Conservation (phyloP, 2,888 invertebrate genomes). For the Spisula subtruncata region DNA sequence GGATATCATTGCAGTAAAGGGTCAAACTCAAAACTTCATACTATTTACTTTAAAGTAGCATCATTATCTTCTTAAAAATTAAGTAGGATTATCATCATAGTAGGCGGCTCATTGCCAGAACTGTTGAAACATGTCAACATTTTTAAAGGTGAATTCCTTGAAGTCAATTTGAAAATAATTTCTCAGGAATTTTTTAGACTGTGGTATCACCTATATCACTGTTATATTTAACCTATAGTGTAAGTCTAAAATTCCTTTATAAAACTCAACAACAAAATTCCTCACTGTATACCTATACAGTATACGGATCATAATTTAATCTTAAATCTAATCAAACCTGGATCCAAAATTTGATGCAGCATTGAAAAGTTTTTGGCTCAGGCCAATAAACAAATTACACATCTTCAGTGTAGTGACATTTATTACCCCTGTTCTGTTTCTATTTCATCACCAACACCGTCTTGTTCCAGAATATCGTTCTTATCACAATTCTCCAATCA, state of each 20-base stretch:
- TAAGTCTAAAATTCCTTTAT: neutral
- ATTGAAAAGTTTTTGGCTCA: neutral
- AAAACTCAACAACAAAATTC: constrained; percentile 4
- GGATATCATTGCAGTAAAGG: too few relatives aligned
- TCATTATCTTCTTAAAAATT: neutral
- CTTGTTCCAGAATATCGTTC: neutral
- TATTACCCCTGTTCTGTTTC: constrained; percentile 17
- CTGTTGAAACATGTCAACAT: neutral
- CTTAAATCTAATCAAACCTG: constrained; percentile 1
- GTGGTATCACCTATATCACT: too few relatives aligned
- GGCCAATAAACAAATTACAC: constrained; percentile 16
- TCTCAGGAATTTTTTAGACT: neutral
- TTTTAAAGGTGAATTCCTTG: neutral
- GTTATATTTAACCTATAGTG: neutral
- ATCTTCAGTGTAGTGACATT: neutral
- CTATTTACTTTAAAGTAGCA: too few relatives aligned
- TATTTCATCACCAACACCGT: constrained; percentile 10
- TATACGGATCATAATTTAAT: neutral
- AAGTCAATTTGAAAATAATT: neutral
- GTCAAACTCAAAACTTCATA: too few relatives aligned
- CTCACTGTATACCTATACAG: neutral
- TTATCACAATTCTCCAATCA: constrained; percentile 9
- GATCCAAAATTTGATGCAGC: neutral
- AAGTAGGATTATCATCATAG: neutral
- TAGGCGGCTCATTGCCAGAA: neutral